Base-by-base conservation (phyloP, 2,113 vertebrate genomes). In the Pangasianodon hypophthalmus region DNA sequence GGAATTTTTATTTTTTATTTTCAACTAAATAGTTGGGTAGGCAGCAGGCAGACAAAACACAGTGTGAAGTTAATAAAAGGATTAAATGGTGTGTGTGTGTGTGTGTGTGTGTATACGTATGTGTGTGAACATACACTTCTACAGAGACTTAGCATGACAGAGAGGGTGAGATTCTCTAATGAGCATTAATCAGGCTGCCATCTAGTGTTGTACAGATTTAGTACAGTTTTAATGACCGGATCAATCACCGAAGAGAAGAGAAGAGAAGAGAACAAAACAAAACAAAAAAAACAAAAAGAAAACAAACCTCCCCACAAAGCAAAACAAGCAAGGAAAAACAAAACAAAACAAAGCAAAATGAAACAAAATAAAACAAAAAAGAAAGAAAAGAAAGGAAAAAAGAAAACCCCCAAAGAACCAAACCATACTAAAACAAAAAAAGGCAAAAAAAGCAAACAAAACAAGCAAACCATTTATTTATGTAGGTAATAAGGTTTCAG, bases 101-200 rank as follows among this genome's bases (percentile, higher is more conserved):
- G 62, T 86, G 14, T 79, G 44, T 82, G 50, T 82, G 79, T 81
- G 50, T 82, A 50, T 81, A 50, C 54, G 50, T 82, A 48, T 82
- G 79, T 82, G 50, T 82, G 79, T 82, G 41, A 24, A n/a, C 24
- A 79, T 29, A 80, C 79, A 1, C 19, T 44, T 58, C 82, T 24
- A 26, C 41, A 56, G n/a, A 82, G 54, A 58, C 21, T 46, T 29
- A 44, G 52, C 26, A 16, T 44, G 69, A 9, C 50, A 86, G 29
- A 83, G 14, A 26, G 62, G 58, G 58, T 85, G 81, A 71, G 32
- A 62, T 50, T 62, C 54, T 86, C 32, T 86, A 81, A 86, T 84
- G 87, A 73, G 4, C 60, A 90, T 90, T 91, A 91, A 88, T 84
- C 83, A 92, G 69, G 69, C 67, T 92, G 92, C 92, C 92, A 93